Conservation (phyloP, 2,113 vertebrate species). For the Gallinago jamesoni region DNA sequence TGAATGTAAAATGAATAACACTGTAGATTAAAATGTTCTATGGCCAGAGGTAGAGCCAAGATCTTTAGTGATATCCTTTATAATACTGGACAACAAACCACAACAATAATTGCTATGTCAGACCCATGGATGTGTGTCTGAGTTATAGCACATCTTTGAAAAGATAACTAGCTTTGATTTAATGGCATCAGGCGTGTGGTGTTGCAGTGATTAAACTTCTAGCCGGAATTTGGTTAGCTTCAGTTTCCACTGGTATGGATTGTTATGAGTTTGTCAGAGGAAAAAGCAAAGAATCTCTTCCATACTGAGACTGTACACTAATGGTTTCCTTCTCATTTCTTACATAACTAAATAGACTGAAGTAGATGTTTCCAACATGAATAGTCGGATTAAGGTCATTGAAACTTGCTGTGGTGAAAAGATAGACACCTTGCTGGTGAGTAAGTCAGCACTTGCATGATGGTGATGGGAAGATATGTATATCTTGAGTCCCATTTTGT, state of each 20-base stretch:
- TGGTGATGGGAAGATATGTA: not conserved
- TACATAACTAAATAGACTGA: not conserved
- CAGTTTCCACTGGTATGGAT: not conserved
- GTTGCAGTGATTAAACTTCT: not conserved
- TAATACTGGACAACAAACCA: not conserved
- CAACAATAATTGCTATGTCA: not conserved
- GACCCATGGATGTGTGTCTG: not conserved
- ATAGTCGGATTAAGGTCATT: not conserved
- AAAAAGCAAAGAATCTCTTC: not conserved
- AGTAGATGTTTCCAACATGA: not conserved
- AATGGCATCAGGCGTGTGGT: not conserved
- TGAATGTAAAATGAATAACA: not conserved
- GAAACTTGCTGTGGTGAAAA: not conserved
- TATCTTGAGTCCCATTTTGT: not conserved
- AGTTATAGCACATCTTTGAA: not conserved
- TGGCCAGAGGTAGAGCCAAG: not conserved
- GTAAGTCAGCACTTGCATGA: not conserved
- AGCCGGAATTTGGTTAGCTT: not conserved
- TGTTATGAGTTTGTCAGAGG: not conserved
- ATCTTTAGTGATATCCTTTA: not conserved
- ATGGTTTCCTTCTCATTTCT: not conserved
- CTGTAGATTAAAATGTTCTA: not conserved
- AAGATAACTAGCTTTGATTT: not conserved
- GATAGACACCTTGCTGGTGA: not conserved
- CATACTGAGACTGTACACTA: not conserved